Evolutionary conservation across 2,797 vertebrate species (phyloP).

Genomic region (Furcifer pardalis): DNA sequence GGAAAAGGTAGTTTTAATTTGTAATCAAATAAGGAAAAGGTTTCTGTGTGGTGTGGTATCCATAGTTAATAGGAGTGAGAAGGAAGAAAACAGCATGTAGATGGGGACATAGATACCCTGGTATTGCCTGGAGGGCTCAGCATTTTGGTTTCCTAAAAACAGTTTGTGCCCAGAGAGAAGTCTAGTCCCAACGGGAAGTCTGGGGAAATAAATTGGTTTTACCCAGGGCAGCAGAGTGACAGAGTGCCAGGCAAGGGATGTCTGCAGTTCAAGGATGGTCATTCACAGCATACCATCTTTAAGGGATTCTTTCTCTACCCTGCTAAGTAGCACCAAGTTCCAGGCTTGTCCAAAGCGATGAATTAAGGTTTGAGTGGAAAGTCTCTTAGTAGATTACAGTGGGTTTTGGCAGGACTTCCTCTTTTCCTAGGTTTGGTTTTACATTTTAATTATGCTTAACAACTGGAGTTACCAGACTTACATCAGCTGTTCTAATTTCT

Average conservation of each 20-base stretch:
- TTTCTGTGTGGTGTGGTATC: neutral
- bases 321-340: neutral
- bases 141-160: neutral
- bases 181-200: neutral
- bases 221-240: neutral
- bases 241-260: too few relatives aligned
- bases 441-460: neutral
- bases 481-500: neutral
- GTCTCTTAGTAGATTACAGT: neutral
- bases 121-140: neutral
- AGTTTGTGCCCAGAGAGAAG: neutral
- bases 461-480: slow-evolving; percentile 27
- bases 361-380: neutral
- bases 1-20: neutral
- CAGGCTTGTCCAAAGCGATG: neutral
- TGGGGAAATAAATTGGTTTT: neutral
- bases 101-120: neutral
- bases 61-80: neutral
- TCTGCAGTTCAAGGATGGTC: neutral
- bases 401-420: neutral
- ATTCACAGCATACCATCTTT: too few relatives aligned
- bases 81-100: neutral
- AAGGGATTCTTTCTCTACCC: neutral
- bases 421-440: slow-evolving; percentile 38
- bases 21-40: neutral